Conservation (phyloP, 1,140 invertebrate species). For the Drosophila nikananu region DNA sequence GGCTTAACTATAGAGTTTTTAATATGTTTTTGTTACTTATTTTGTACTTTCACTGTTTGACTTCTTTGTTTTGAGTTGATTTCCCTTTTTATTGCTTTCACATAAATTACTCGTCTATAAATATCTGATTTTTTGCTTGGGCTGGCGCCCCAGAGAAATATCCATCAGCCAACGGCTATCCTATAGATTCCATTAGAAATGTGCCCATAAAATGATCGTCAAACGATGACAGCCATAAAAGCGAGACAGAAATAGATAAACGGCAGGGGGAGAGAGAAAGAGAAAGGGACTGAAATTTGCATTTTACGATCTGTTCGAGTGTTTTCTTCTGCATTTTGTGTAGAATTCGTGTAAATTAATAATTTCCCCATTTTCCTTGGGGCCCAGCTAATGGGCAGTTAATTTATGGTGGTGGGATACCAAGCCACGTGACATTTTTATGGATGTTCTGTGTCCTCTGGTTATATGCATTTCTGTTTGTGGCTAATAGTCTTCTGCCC, state of each 20-base stretch:
- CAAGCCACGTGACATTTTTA: slow-evolving; percentile 63
- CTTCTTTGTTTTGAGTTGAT: slow-evolving; percentile 5
- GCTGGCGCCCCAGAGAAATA: background rate
- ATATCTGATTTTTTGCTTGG: background rate
- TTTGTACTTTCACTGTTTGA: background rate
- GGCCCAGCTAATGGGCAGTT: slow-evolving; percentile 61
- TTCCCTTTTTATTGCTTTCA: slow-evolving; percentile 12
- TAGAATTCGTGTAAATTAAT: slow-evolving; percentile 46
- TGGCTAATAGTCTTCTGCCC: slow-evolving; percentile 44
- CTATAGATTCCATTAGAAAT: slow-evolving; percentile 41
- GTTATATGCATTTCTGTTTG: slow-evolving; percentile 73
- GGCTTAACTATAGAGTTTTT: background rate
- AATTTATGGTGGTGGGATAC: slow-evolving; percentile 58
- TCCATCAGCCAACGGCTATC: slow-evolving; percentile 1
- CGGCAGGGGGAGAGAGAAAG: background rate
- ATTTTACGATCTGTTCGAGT: slow-evolving; percentile 55
- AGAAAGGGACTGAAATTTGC: slow-evolving; percentile 28
- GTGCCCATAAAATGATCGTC: slow-evolving; percentile 37
- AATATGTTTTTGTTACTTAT: background rate
- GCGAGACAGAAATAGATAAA: slow-evolving; percentile 16
- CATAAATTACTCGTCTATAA: slow-evolving; percentile 5
- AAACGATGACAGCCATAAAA: slow-evolving; percentile 43
- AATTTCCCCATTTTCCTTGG: slow-evolving; percentile 19
- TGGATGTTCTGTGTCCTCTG: slow-evolving; percentile 47
- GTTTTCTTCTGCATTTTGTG: slow-evolving; percentile 30